These are phyloP conservation scores for Peromyscus maniculatus DNA, from an alignment of 2,113 vertebrate genomes.

Conservation along the genomic window DNA sequence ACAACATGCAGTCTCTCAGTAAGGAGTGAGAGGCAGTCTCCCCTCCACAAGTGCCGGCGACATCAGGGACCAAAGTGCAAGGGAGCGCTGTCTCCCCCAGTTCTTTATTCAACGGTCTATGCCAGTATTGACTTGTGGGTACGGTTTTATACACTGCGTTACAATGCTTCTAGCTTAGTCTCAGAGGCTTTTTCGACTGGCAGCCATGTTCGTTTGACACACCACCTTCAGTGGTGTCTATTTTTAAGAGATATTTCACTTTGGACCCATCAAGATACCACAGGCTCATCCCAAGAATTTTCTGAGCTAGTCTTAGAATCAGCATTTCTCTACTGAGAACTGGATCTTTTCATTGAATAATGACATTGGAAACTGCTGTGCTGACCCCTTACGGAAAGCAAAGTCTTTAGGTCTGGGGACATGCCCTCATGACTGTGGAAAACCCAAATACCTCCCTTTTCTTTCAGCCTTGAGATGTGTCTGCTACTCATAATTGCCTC, in stretches of 20 bases:
- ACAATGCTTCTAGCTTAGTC: not conserved
- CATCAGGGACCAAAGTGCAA: not conserved
- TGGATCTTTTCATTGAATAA: not conserved
- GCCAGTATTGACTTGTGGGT: not conserved
- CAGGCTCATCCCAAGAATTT: not conserved
- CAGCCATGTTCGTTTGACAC: not conserved
- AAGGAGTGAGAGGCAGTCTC: not conserved
- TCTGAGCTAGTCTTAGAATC: not conserved
- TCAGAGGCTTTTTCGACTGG: not conserved
- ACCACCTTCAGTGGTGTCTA: accelerated
- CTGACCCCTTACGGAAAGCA: not conserved
- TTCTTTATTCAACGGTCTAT: not conserved
- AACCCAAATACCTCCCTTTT: not conserved
- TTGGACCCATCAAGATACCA: not conserved
- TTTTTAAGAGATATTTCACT: not conserved
- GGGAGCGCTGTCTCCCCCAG: not conserved
- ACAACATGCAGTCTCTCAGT: not conserved
- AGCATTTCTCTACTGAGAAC: not conserved
- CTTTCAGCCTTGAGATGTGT: not conserved
- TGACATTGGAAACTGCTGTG: not conserved
- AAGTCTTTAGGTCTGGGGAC: not conserved
- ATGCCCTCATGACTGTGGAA: not conserved
- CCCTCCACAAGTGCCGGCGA: not conserved
- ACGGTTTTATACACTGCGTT: not conserved
- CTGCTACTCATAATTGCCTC: not conserved